Conservation (phyloP, 2,888 invertebrate species). For the Limnephilus lunatus region DNA sequence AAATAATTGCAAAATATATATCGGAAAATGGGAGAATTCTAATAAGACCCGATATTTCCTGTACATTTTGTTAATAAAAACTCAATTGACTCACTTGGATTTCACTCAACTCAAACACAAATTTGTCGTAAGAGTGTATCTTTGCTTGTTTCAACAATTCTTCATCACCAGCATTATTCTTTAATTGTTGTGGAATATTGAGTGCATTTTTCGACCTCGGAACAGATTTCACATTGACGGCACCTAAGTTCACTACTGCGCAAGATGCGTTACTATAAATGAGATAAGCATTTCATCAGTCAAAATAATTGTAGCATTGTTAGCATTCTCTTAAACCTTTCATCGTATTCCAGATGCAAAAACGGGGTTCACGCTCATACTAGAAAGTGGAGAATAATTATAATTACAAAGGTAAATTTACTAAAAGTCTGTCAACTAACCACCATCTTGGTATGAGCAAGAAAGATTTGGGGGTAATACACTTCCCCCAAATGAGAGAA, state of each 20-base stretch:
- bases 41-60: no score
- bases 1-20: neutral
- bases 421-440: no score
- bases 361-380: neutral
- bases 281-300: neutral
- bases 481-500: no score
- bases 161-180: conserved; percentile 80
- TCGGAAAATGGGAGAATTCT: no score
- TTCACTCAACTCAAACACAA: conserved; percentile 86
- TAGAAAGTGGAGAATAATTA: neutral
- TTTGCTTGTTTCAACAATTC: conserved; percentile 85
- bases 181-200: conserved; percentile 78
- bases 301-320: neutral
- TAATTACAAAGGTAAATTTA: no score
- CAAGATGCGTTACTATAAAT: conserved; percentile 77
- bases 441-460: no score
- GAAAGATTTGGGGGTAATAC: no score
- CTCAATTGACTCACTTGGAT: conserved; percentile 81
- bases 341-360: neutral
- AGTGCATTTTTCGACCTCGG: conserved; percentile 73
- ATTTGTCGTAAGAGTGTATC: conserved; percentile 91
- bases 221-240: conserved; percentile 82
- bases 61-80: neutral
- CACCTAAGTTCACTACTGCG: conserved; percentile 91
- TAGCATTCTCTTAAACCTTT: neutral